phyloP scores from a whole-genome alignment of 2,888 invertebrate genomes.

The Epirrita christyi region DNA sequence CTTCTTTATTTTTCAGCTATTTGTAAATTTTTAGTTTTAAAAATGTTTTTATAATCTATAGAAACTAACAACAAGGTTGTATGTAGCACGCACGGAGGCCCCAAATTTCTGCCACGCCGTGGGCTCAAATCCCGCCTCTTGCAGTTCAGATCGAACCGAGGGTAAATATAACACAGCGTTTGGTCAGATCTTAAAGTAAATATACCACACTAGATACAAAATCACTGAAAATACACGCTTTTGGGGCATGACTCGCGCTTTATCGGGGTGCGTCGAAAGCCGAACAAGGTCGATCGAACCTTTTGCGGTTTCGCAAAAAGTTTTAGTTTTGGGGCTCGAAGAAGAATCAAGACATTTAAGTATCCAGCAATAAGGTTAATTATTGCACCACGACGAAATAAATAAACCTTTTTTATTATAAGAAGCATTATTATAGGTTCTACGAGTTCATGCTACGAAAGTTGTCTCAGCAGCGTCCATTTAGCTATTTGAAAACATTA shows the following conservation, averaged over 20 bases:
- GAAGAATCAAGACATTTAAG: no score
- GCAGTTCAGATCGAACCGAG: conserved; percentile 94
- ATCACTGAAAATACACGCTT: background rate
- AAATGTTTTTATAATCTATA: conserved; percentile 11
- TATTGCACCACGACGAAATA: no score
- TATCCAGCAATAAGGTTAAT: no score
- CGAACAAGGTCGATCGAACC: no score
- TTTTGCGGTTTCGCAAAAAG: no score
- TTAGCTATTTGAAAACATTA: no score
- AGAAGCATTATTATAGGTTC: no score
- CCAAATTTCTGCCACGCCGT: conserved; percentile 94
- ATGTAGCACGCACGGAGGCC: conserved; percentile 88
- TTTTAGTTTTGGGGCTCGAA: no score
- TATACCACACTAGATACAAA: conserved; percentile 5
- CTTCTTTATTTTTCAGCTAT: background rate
- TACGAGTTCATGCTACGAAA: no score
- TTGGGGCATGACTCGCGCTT: background rate
- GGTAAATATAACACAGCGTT: conserved; percentile 87
- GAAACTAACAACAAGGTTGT: conserved; percentile 57
- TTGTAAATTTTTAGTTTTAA: background rate
- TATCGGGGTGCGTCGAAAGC: no score
- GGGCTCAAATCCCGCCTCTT: conserved; percentile 96
- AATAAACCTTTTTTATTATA: no score
- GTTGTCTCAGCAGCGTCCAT: no score
- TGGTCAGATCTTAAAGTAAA: conserved; percentile 65